Conservation (phyloP, 2,888 invertebrate genomes). For the Drosophila anomelani region DNA sequence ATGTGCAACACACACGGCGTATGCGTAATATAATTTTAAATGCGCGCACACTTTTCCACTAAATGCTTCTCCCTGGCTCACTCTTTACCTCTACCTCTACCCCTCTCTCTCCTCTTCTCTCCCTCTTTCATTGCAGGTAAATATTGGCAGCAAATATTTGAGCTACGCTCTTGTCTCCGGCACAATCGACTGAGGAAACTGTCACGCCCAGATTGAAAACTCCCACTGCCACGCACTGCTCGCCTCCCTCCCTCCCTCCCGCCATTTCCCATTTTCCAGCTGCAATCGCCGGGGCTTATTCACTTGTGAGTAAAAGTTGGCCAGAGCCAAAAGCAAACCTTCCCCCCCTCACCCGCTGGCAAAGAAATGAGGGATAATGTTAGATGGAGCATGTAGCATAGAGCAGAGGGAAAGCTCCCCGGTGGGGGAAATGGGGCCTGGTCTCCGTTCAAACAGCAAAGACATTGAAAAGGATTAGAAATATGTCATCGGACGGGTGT, state of each 20-base stretch:
- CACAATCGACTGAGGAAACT: conserved; percentile 40
- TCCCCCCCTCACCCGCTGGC: conserved; percentile 11
- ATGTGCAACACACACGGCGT: conserved; percentile 39
- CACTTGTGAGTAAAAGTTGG: conserved; percentile 51
- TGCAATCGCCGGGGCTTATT: conserved; percentile 41
- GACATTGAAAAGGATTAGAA: conserved; percentile 34
- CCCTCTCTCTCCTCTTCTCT: conserved; percentile 10
- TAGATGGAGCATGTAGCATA: conserved; percentile 30
- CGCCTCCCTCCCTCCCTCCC: not conserved
- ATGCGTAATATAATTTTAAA: conserved; percentile 54
- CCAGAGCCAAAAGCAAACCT: conserved; percentile 42
- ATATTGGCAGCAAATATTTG: conserved; percentile 71
- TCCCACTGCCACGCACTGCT: not conserved
- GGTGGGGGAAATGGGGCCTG: not conserved
- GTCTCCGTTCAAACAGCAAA: conserved; percentile 19
- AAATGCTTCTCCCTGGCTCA: conserved; percentile 35
- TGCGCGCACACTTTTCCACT: conserved; percentile 42
- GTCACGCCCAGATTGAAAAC: conserved; percentile 27
- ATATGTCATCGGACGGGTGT: conserved; percentile 29
- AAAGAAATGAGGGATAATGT: conserved; percentile 39
- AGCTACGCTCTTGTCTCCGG: conserved; percentile 51
- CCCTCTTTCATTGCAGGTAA: conserved; percentile 66
- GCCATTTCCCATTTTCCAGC: conserved; percentile 11
- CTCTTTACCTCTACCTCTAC: conserved; percentile 11
- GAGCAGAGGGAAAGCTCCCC: not conserved